Evolutionary conservation across 1,140 invertebrate species (phyloP).

Genomic region (Carcinoscorpius rotundicauda): DNA sequence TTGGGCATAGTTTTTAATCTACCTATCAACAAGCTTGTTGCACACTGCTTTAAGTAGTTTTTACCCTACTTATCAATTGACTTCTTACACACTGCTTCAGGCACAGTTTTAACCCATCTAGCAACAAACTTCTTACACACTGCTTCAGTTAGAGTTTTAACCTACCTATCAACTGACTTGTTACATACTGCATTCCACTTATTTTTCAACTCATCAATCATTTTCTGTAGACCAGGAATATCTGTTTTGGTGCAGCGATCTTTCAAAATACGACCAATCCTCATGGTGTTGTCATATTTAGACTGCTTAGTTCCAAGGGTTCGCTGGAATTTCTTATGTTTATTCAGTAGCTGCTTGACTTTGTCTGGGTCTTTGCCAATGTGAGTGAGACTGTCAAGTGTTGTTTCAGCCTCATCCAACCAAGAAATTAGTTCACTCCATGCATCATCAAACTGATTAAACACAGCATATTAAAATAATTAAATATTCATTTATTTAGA

Average conservation of each 20-base stretch:
- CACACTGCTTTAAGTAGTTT: too few relatives aligned
- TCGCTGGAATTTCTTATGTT: conserved; percentile 91
- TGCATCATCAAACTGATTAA: conserved; percentile 60
- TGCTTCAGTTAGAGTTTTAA: not conserved
- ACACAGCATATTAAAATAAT: too few relatives aligned
- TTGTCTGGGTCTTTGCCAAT: conserved; percentile 76
- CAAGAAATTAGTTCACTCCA: conserved; percentile 62
- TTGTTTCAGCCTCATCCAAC: conserved; percentile 73
- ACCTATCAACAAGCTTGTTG: too few relatives aligned
- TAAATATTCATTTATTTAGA: too few relatives aligned
- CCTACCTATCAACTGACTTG: conserved; percentile 68
- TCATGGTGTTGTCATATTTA: conserved; percentile 76
- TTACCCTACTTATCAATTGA: too few relatives aligned
- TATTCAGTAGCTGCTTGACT: conserved; percentile 72
- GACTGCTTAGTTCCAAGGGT: conserved; percentile 83
- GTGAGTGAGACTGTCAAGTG: conserved; percentile 34
- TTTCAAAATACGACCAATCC: conserved; percentile 76
- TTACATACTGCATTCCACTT: conserved; percentile 89
- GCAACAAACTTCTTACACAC: too few relatives aligned
- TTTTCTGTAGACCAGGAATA: conserved; percentile 64
- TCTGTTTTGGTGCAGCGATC: conserved; percentile 87
- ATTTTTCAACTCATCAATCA: conserved; percentile 76
- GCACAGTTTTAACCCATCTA: too few relatives aligned
- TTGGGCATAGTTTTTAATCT: too few relatives aligned
- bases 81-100: too few relatives aligned